A percentile compares a stretch with the other conserved stretches of the same genome.
phyloP scores from a whole-genome alignment of 30 jellyfish, hydroid and myxozoan genomes.

The Rhopilema esculentum region DNA sequence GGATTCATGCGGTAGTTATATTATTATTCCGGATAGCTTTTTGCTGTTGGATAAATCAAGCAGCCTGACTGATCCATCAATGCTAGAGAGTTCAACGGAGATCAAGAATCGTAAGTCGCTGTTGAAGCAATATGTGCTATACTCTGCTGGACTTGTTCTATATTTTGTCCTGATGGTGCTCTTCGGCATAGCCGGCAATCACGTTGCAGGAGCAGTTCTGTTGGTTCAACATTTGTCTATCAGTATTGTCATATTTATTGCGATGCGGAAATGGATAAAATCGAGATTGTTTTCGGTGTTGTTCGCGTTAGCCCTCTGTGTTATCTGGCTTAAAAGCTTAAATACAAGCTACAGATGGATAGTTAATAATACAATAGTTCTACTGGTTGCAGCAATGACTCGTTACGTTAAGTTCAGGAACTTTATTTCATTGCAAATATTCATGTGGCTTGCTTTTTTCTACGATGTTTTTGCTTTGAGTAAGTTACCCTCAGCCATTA shows the following conservation, averaged over 20 bases:
- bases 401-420: constrained; percentile 53
- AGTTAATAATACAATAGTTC: constrained; percentile 45
- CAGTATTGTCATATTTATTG: not conserved
- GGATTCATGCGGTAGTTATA: not conserved
- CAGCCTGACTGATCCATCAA: not conserved
- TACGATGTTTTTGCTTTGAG: constrained; percentile 54
- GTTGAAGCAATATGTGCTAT: not conserved
- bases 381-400: constrained; percentile 31
- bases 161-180: not conserved
- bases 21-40: not conserved
- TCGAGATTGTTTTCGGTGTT: constrained; percentile 27
- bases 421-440: constrained; percentile 66
- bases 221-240: constrained; percentile 30
- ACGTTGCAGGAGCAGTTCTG: constrained; percentile 5
- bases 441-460: constrained; percentile 73
- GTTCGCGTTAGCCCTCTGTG: constrained; percentile 7
- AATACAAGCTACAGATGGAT: constrained; percentile 69
- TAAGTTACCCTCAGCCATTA: not conserved
- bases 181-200: not conserved
- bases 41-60: not conserved
- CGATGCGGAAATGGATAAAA: constrained; percentile 1
- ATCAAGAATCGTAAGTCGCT: not conserved
- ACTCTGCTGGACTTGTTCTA: not conserved
- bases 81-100: not conserved
- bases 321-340: constrained; percentile 40